Evolutionary conservation across 2,888 invertebrate species (phyloP), one percentile per base, ranked within the genome.

Genomic region (Acronicta aceris): DNA sequence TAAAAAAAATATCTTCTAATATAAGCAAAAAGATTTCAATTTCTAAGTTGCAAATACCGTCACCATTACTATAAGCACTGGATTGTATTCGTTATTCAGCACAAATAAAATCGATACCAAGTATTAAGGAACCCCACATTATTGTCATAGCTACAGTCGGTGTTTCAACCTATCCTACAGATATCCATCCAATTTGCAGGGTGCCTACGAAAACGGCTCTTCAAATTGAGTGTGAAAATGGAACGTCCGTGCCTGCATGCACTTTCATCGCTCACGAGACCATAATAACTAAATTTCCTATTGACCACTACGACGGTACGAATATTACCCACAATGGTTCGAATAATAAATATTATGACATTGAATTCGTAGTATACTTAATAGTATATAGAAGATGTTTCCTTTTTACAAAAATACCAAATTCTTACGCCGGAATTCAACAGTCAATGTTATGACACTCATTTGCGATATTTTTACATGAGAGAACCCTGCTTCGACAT

Each of bases 171-270:
- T 36, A 36, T 6, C 54, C 58, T 63, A 69, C 51, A 54, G 54
- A 48, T 58, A 48, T 63, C 70, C 38, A 65, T 65, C 51, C 65
- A 69, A 69, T 69, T 70, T 65, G 46, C 48, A 56, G 46, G 52
- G 38, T 21, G 59, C 13, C 52, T 54, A 38, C 53, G 48, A 70
- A 70, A 69, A 54, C 65, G 56, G 52, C 53, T 65, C 53, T 53
- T 70, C 71, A 70, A 69, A 69, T 69, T 70, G 65, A 65, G 60
- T 65, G 63, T 59, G 71, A 70, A 69, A 69, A 70, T 59, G 56
- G 71, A 65, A 54, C 53, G 59, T 17, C 54, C 56, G 38, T 47
- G 50, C 56, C 71, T 59, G 47, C 45, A 43, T 70, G 69, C 69
- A 71, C 54, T 70, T 57, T 51, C 56, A 70, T 59, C 54, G 71